Conservation (phyloP, 2,797 vertebrate genomes). For the Adrianichthys oophorus region DNA sequence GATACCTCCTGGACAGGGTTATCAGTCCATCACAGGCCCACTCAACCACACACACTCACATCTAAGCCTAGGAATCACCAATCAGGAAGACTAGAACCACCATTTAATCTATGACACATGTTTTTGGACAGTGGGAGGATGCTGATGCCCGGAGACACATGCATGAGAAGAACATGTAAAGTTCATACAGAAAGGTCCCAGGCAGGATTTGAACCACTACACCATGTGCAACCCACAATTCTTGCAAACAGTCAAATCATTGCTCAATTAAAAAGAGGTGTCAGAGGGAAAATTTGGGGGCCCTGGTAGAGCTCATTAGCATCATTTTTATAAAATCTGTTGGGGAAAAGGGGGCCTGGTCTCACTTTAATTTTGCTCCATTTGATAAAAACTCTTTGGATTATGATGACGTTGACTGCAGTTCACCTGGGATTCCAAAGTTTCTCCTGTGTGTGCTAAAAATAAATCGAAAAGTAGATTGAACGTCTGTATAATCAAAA, state of each 20-base stretch:
- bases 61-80: too few species aligned
- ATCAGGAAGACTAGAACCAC: too few species aligned
- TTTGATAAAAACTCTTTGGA: slow-evolving; percentile 14
- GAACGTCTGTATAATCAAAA: slow-evolving; percentile 5
- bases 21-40: too few species aligned
- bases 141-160: too few species aligned
- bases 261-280: slow-evolving; percentile 13
- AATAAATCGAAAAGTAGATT: slow-evolving; percentile 26
- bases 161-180: too few species aligned
- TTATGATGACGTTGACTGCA: slow-evolving; percentile 7
- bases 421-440: slow-evolving; percentile 8
- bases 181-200: too few species aligned
- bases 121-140: too few species aligned
- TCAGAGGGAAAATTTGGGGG: slow-evolving; percentile 36
- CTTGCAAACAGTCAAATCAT: slow-evolving; percentile 12
- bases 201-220: background rate
- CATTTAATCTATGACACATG: too few species aligned
- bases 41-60: too few species aligned
- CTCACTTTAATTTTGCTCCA: slow-evolving; percentile 19
- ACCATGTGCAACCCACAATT: background rate
- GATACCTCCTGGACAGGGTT: too few species aligned
- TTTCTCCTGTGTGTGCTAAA: background rate
- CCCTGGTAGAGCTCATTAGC: slow-evolving; percentile 46
- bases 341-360: slow-evolving; percentile 26
- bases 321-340: slow-evolving; percentile 36